phyloP scores from a whole-genome alignment of 2,888 invertebrate genomes.

The Eulithis testata region DNA sequence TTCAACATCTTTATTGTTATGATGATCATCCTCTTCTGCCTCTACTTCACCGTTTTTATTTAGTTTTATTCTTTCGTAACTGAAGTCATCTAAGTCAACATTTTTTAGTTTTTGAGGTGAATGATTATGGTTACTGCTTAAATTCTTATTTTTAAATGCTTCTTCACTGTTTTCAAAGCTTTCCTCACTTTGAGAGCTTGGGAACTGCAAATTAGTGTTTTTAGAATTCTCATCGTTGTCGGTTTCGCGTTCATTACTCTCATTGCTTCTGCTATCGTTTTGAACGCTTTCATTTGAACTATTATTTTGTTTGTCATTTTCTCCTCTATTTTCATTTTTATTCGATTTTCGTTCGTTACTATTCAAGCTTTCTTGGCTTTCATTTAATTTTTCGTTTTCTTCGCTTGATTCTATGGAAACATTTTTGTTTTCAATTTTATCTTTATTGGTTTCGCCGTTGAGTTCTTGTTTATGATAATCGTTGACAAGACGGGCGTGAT shows the following conservation, averaged over 20 bases:
- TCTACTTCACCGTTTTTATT: conserved; percentile 58
- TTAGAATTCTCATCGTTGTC: conserved; percentile 22
- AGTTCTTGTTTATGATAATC: conserved; percentile 9
- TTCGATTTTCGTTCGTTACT: conserved; percentile 24
- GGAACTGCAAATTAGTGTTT: conserved; percentile 25
- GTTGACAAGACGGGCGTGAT: conserved; percentile 1
- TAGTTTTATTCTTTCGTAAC: conserved; percentile 60
- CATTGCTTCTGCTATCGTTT: conserved; percentile 18
- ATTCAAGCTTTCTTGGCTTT: conserved; percentile 11
- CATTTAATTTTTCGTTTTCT: conserved; percentile 18
- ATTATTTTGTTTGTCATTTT: conserved; percentile 13
- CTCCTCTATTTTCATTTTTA: conserved; percentile 29
- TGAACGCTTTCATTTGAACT: conserved; percentile 15
- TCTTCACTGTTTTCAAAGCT: conserved; percentile 34
- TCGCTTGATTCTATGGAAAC: conserved; percentile 11
- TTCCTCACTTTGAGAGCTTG: conserved; percentile 25
- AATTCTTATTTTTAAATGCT: conserved; percentile 9
- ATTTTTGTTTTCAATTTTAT: conserved; percentile 5
- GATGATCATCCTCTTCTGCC: conserved; percentile 47
- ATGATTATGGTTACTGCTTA: conserved; percentile 14
- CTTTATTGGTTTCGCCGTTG: conserved; percentile 13
- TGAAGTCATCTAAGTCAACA: conserved; percentile 61
- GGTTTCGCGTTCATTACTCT: conserved; percentile 27
- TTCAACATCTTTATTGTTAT: conserved; percentile 43
- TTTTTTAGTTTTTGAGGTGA: conserved; percentile 52